These are phyloP conservation scores for Bombyx mori DNA, from an alignment of 1,140 invertebrate species.

Conservation along the genomic window ASM3026992v2 NC_085116.1:2521501-2522000, in stretches of 20 bases:
- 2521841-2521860: slow-evolving; percentile 23
- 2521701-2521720: slow-evolving; percentile 53
- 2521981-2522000: slow-evolving; percentile 30
- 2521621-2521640: no score
- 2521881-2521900: slow-evolving; percentile 20
- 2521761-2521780: slow-evolving; percentile 23
- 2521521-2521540: no score
- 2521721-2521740: slow-evolving; percentile 40
- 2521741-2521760: slow-evolving; percentile 20
- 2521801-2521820: slow-evolving; percentile 29
- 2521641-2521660: no score
- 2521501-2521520: no score
- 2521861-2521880: slow-evolving; percentile 24
- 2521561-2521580: no score
- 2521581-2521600: no score
- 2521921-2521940: neutral
- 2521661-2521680: neutral
- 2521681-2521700: slow-evolving; percentile 35
- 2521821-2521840: slow-evolving; percentile 33
- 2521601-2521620: no score
- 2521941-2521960: slow-evolving; percentile 1
- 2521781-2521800: slow-evolving; percentile 30
- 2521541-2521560: no score
- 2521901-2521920: slow-evolving; percentile 14
- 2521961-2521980: slow-evolving; percentile 6